phyloP scores from a whole-genome alignment of 1,140 invertebrate genomes.

The Melipona quadrifasciata region DNA sequence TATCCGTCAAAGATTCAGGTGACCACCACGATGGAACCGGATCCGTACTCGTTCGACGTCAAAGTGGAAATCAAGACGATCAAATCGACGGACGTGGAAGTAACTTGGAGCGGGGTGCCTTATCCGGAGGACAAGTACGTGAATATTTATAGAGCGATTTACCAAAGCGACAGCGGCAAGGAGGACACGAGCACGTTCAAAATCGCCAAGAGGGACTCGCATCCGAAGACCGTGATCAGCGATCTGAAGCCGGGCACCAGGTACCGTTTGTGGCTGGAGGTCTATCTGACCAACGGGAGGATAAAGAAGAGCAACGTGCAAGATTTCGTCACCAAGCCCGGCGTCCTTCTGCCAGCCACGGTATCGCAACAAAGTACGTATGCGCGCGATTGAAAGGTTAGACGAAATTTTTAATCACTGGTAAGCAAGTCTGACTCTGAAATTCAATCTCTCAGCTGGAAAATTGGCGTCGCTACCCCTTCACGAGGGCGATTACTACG shows the following conservation, averaged over 20 bases:
- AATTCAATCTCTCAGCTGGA: conserved; percentile 74
- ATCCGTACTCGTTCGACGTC: conserved; percentile 92
- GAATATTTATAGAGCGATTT: conserved; percentile 93
- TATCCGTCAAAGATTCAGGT: conserved; percentile 69
- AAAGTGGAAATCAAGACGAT: conserved; percentile 88
- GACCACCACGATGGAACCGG: conserved; percentile 79
- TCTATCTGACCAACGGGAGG: conserved; percentile 93
- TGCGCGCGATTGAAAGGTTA: too few relatives aligned
- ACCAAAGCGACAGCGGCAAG: conserved; percentile 88
- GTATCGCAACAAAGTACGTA: conserved; percentile 83
- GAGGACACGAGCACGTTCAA: conserved; percentile 92
- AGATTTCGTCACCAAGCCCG: conserved; percentile 92
- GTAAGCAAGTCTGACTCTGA: background rate
- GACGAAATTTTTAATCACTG: background rate
- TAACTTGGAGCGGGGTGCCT: conserved; percentile 91
- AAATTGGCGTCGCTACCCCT: conserved; percentile 84
- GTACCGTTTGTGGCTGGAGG: conserved; percentile 92
- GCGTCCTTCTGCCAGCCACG: conserved; percentile 83
- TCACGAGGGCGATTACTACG: conserved; percentile 90
- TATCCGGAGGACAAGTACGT: conserved; percentile 94
- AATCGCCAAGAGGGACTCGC: conserved; percentile 90
- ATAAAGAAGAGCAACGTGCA: conserved; percentile 94
- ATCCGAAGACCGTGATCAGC: conserved; percentile 86
- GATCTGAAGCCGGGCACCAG: conserved; percentile 91
- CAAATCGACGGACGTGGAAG: conserved; percentile 88